Evolutionary conservation across 2,113 vertebrate genomes (phyloP), one percentile per base, ranked within the genome.

Genomic region (Bostrychus sinensis): DNA sequence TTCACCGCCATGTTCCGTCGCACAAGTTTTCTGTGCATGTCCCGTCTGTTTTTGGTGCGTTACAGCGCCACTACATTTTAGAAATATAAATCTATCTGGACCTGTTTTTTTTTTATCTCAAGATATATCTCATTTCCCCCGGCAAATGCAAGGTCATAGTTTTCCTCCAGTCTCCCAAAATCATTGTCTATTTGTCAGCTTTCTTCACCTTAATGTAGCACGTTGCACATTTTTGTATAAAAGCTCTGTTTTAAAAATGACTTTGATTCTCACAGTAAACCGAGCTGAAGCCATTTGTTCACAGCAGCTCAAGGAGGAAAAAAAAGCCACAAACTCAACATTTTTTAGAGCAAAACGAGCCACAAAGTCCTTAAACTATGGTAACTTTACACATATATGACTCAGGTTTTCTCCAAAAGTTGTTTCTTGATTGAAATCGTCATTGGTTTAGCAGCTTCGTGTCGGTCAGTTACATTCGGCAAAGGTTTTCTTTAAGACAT

Each of bases 401-500:
- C 37, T 16, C 37, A 5, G 2, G 37, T 34, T 34, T 34, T 10
- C 7, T 6, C 41, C 19, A 42, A 42, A 42, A 17, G 41, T 42
- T 2, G 41, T 5, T 23, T 46, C 67, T 30, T 30, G 9, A 13
- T 56, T 25, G 22, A 28, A 22, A 20, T 62, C 62, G 32, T 70
- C 38, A 12, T 76, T 70, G 79, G 68, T 71, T 74, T 75, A 82
- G 79, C 81, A 82, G 81, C 48, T 51, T 28, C 37, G 23, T 28
- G 48, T 51, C 16, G 23, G 48, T 51, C 48, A 9, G 7, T 53
- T 69, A 72, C 73, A 80, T 80, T 80, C 63, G n/a, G n/a, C n/a
- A n/a, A n/a, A n/a, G n/a, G 66, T 30, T 16, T 7, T 25, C 12
- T 16, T 26, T 17, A 32, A 10, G 16, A 32, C 45, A 23, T 63